Percentiles rank a stretch among this genome's conserved stretches.
These are phyloP conservation scores for Salmo trutta DNA, from an alignment of 2,797 vertebrate genomes.

Conservation along the genomic window DNA sequence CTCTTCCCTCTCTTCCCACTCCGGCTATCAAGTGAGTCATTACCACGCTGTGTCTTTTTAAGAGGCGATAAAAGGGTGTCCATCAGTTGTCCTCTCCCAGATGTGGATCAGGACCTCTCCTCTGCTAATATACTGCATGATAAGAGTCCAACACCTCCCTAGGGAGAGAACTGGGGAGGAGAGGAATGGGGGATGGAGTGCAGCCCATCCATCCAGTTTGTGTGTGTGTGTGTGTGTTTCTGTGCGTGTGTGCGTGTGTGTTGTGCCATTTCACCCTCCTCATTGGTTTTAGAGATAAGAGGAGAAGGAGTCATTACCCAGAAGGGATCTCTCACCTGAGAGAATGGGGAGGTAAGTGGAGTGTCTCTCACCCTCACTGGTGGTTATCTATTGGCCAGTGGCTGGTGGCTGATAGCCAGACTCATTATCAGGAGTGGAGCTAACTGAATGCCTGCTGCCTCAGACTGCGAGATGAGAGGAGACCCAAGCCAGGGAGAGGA, in stretches of 20 bases:
- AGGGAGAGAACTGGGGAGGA: not conserved
- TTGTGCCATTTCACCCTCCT: conserved; percentile 22
- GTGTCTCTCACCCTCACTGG: not conserved
- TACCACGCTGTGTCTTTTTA: conserved; percentile 55
- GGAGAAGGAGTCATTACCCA: conserved; percentile 4
- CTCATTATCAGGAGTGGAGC: not conserved
- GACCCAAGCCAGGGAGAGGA: not conserved
- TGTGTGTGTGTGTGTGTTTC: conserved; percentile 1
- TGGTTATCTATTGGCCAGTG: not conserved
- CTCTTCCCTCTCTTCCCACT: not conserved
- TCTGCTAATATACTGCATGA: conserved; percentile 50
- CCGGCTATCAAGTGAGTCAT: conserved; percentile 62
- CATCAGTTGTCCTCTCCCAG: conserved; percentile 24
- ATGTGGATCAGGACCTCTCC: conserved; percentile 53
- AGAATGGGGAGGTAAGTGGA: conserved; percentile 20
- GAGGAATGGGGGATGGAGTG: not conserved
- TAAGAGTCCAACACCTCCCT: conserved; percentile 19
- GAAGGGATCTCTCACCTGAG: conserved; percentile 33
- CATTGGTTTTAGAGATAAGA: conserved; percentile 37
- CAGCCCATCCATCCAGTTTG: not conserved
- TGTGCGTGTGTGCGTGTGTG: not conserved
- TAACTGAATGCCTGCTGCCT: not conserved
- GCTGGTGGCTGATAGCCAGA: not conserved
- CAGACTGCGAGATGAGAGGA: not conserved
- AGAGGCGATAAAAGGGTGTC: conserved; percentile 63